phyloP scores from a whole-genome alignment of 2,888 invertebrate species.

The Hemicrepidius hirtus region DNA sequence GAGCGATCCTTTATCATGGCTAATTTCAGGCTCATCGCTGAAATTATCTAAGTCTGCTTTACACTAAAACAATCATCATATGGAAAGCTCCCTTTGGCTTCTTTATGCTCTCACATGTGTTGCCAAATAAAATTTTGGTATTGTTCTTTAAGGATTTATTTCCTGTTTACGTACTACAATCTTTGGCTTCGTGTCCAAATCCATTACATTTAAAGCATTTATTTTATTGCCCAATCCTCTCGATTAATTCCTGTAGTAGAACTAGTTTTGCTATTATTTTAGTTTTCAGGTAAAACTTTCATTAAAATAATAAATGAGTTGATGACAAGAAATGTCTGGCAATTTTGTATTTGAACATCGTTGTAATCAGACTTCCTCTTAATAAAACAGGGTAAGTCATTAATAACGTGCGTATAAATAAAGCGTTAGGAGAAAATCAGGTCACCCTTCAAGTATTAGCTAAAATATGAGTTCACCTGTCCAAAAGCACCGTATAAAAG shows the following conservation, averaged over 20 bases:
- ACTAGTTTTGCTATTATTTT: too few relatives aligned
- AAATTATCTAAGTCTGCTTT: slow-evolving; percentile 34
- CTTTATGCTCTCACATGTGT: too few relatives aligned
- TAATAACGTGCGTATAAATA: slow-evolving; percentile 38
- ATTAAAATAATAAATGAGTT: slow-evolving; percentile 11
- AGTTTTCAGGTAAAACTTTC: too few relatives aligned
- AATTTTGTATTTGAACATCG: slow-evolving; percentile 29
- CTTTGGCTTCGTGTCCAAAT: too few relatives aligned
- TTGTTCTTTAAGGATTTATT: too few relatives aligned
- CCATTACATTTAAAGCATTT: too few relatives aligned
- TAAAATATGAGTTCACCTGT: slow-evolving; percentile 62
- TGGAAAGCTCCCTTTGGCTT: not conserved
- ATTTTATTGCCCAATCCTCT: too few relatives aligned
- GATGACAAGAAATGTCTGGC: not conserved
- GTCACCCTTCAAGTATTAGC: slow-evolving; percentile 41
- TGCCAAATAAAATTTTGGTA: not conserved
- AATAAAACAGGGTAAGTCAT: slow-evolving; percentile 37
- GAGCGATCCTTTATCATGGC: slow-evolving; percentile 59
- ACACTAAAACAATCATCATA: slow-evolving; percentile 19
- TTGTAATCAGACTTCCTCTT: slow-evolving; percentile 32
- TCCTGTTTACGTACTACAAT: too few relatives aligned
- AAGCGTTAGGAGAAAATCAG: slow-evolving; percentile 29
- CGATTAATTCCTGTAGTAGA: too few relatives aligned
- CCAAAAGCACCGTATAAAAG: slow-evolving; percentile 57
- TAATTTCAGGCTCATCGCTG: slow-evolving; percentile 58